Base-by-base conservation (phyloP, 1,140 invertebrate species). In the Cepaea nemoralis region DNA sequence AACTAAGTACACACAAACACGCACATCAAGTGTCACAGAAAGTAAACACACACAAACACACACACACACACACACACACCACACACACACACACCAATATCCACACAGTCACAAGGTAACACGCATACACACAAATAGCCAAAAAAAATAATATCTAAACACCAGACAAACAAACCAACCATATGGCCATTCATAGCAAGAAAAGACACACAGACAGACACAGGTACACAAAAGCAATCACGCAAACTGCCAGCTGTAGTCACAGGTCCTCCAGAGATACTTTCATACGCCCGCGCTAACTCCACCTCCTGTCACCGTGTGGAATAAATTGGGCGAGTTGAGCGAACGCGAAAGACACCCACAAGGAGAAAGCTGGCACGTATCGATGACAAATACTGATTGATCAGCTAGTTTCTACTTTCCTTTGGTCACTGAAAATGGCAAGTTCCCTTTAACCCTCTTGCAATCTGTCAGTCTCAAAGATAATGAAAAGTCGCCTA, bases 371-470 rank as follows among this genome's bases (percentile, higher is more conserved):
- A 31, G 59, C 33, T 6, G 6, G n/a, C 59, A 63, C n/a, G 59
- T 31, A 63, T 63, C 27, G 27, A 31, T 63, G 59, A 63, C 59
- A 63, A 63, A 63, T 63, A 31, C 59, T 63, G 59, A 63, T 63
- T 63, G 59, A 63, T 63, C 59, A 63, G 27, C 59, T 31, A 63
- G 59, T 63, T 63, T 63, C 59, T 27, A 63, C 59, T 63, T 63
- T 63, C 59, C 59, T 3, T 27, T 63, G 59, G 59, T 63, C 59
- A 63, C 59, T 63, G 59, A 63, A 31, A 63, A 63, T 63, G 59
- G 59, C 59, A 31, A 27, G 59, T 63, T 63, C n/a, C 59, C 59
- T 63, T 31, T 63, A 63, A 63, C 59, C 59, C 59, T 31, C n/a
- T 63, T 27, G 59, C 59, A 63, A 63, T 63, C 59, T 63, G 59